phyloP scores from a whole-genome alignment of 2,113 vertebrate species.

The Syngnathus floridae region DNA sequence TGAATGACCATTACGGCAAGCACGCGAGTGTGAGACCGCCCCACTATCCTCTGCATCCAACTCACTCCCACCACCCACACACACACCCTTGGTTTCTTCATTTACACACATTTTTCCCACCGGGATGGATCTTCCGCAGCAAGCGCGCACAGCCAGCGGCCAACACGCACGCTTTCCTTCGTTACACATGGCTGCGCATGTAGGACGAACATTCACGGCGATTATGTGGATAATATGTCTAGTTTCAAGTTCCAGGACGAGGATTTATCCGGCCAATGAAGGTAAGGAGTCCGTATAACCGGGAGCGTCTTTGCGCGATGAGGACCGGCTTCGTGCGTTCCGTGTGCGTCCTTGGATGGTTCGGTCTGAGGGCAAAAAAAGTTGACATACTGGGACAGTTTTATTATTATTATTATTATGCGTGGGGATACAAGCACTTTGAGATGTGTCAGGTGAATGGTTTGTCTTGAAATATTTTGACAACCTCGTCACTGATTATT shows the following conservation, averaged over 20 bases:
- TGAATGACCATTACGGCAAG: constrained; percentile 43
- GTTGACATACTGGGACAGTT: background rate
- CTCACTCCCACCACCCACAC: constrained; percentile 23
- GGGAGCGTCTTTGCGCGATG: background rate
- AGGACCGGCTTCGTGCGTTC: background rate
- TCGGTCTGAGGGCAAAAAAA: background rate
- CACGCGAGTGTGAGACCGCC: constrained; percentile 61
- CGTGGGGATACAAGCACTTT: background rate
- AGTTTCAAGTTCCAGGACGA: constrained; percentile 78
- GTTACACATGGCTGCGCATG: constrained; percentile 75
- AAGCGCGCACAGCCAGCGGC: constrained; percentile 63
- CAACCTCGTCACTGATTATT: background rate
- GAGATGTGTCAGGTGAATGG: background rate
- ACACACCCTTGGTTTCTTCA: constrained; percentile 28
- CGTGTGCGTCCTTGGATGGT: background rate
- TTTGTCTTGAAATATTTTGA: background rate
- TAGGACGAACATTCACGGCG: constrained; percentile 58
- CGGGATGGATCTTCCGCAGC: constrained; percentile 78
- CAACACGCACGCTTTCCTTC: constrained; percentile 40
- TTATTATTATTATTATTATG: background rate
- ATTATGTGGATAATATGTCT: constrained; percentile 71
- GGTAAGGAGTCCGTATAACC: constrained; percentile 60
- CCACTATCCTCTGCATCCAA: constrained; percentile 53
- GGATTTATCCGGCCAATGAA: constrained; percentile 85
- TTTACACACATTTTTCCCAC: constrained; percentile 78